Evolutionary conservation across 2,113 vertebrate species (phyloP).

Genomic region (Rhinopomastus cyanomelas): DNA sequence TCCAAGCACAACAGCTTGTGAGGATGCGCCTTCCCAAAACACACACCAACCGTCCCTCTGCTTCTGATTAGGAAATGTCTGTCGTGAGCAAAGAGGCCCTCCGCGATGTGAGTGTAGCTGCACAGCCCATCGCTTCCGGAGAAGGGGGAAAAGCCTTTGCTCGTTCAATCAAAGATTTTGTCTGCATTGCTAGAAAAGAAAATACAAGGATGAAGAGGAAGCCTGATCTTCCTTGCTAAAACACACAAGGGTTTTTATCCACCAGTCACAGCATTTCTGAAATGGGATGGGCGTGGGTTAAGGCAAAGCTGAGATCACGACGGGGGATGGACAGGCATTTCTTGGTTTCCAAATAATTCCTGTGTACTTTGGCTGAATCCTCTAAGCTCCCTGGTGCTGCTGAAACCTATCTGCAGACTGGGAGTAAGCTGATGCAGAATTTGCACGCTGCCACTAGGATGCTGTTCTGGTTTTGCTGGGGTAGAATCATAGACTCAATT

Average conservation of each 20-base stretch:
- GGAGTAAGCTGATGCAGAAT: not conserved
- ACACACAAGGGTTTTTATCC: not conserved
- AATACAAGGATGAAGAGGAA: not conserved
- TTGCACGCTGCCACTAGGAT: not conserved
- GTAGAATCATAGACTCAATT: not conserved
- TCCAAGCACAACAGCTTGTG: not conserved
- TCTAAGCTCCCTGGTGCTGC: not conserved
- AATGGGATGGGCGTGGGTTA: not conserved
- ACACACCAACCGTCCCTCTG: slow-evolving; percentile 6
- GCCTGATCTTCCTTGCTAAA: not conserved
- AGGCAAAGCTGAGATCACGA: slow-evolving; percentile 26
- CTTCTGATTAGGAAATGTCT: slow-evolving; percentile 56
- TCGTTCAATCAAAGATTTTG: not conserved
- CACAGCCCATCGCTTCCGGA: not conserved
- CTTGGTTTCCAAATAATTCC: slow-evolving; percentile 16
- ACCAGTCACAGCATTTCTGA: not conserved
- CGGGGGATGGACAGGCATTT: not conserved
- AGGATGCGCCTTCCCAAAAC: slow-evolving; percentile 1
- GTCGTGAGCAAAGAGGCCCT: not conserved
- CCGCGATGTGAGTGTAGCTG: not conserved
- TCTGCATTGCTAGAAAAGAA: not conserved
- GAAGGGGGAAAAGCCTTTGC: not conserved
- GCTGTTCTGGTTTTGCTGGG: not conserved
- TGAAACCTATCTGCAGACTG: not conserved
- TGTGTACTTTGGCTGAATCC: not conserved